Evolutionary conservation across 2,888 invertebrate genomes (phyloP).

Genomic region (Linyphia triangularis): DNA sequence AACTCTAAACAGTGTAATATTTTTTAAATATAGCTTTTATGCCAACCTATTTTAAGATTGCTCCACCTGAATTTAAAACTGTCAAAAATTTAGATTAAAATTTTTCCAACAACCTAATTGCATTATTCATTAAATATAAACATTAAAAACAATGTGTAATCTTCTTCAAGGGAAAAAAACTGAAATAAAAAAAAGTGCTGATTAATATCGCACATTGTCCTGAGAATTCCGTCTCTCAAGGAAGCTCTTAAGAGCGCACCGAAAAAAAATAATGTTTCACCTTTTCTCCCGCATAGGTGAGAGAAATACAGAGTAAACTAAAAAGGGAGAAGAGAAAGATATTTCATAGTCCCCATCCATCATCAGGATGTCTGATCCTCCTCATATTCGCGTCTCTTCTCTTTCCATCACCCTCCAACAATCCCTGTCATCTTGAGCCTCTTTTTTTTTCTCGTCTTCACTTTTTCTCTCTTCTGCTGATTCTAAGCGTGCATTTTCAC

Average conservation of each 20-base stretch:
- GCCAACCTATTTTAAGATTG: no score
- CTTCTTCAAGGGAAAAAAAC: background rate
- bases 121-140: slow-evolving; percentile 16
- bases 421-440: slow-evolving; percentile 72
- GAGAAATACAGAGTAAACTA: slow-evolving; percentile 67
- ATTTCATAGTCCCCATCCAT: slow-evolving; percentile 66
- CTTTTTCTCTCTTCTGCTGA: slow-evolving; percentile 15
- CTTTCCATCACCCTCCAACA: slow-evolving; percentile 73
- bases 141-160: slow-evolving; percentile 39
- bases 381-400: slow-evolving; percentile 72
- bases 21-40: no score
- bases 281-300: slow-evolving; percentile 41
- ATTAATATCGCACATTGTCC: background rate
- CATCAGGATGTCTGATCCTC: slow-evolving; percentile 71
- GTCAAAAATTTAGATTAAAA: no score
- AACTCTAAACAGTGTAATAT: no score
- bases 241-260: slow-evolving; percentile 30
- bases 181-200: slow-evolving; percentile 5
- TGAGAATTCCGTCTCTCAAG: slow-evolving; percentile 45
- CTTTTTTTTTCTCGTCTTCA: slow-evolving; percentile 36
- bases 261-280: slow-evolving; percentile 47
- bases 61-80: no score
- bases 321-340: slow-evolving; percentile 30
- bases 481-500: slow-evolving; percentile 23
- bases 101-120: no score